Conservation (phyloP, 2,888 invertebrate genomes). For the Protophormia terraenovae region DNA sequence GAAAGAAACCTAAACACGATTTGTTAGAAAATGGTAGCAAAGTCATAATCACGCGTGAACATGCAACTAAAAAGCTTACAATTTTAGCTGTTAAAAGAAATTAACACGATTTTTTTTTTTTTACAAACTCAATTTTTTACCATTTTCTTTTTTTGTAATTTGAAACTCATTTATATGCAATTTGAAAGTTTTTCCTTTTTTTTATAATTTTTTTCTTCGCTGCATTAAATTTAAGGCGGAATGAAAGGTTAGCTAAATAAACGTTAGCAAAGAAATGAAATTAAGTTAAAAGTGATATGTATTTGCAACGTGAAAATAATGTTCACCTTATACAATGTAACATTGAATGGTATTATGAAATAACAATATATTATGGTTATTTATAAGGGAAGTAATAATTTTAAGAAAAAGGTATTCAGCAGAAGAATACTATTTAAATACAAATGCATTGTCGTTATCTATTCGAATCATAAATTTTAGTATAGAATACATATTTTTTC, state of each 20-base stretch:
- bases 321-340: conserved; percentile 44
- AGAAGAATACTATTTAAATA: too few relatives aligned
- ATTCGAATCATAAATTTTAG: too few relatives aligned
- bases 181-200: conserved; percentile 58
- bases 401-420: too few relatives aligned
- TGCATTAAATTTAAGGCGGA: not conserved
- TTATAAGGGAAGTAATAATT: not conserved
- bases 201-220: not conserved
- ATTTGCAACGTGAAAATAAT: not conserved
- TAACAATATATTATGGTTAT: not conserved
- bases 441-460: too few relatives aligned
- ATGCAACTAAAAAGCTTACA: conserved; percentile 61
- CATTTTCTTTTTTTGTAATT: conserved; percentile 48
- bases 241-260: not conserved
- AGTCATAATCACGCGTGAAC: conserved; percentile 68
- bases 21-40: conserved; percentile 59
- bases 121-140: conserved; percentile 45
- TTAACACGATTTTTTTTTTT: conserved; percentile 61
- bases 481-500: too few relatives aligned
- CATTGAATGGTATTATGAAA: not conserved
- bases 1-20: conserved; percentile 61
- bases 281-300: not conserved
- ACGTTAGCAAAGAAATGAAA: conserved; percentile 1
- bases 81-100: conserved; percentile 57
- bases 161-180: conserved; percentile 65